Percentiles rank a stretch among this genome's conserved stretches.
Conservation (phyloP, 2,797 vertebrate species). For the Argentina silus region DNA sequence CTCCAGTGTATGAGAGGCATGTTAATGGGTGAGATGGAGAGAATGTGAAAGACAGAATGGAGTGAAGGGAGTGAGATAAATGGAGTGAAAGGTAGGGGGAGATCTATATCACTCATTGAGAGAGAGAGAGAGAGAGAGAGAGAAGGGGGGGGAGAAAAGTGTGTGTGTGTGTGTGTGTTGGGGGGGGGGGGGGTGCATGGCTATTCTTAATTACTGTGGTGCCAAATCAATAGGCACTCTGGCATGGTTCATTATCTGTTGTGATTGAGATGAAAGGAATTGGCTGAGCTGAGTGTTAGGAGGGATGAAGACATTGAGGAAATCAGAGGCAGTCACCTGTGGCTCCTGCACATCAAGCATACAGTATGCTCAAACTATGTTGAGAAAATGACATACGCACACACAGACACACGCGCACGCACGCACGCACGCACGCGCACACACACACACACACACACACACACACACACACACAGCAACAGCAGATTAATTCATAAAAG, state of each 20-base stretch:
- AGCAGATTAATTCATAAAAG: too few species aligned
- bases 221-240: conserved; percentile 57
- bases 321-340: conserved; percentile 3
- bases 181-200: conserved; percentile 16
- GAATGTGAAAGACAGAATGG: not conserved
- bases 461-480: not conserved
- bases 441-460: not conserved
- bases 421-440: not conserved
- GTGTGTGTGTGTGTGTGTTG: too few species aligned
- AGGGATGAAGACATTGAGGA: conserved; percentile 31
- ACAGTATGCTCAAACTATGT: not conserved
- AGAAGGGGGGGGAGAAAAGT: conserved; percentile 4
- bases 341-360: not conserved
- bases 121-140: not conserved
- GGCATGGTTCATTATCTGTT: conserved; percentile 58
- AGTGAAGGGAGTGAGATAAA: conserved; percentile 15
- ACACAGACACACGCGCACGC: conserved; percentile 1
- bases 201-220: conserved; percentile 61
- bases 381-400: not conserved
- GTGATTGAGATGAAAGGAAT: conserved; percentile 34
- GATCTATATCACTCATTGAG: conserved; percentile 24
- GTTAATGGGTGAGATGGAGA: not conserved
- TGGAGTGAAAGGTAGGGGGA: conserved; percentile 1
- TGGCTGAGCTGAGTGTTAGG: conserved; percentile 24
- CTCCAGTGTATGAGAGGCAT: not conserved